These are phyloP conservation scores for Acromyrmex heyeri DNA, from an alignment of 1,140 invertebrate species.

Conservation along the genomic window DNA sequence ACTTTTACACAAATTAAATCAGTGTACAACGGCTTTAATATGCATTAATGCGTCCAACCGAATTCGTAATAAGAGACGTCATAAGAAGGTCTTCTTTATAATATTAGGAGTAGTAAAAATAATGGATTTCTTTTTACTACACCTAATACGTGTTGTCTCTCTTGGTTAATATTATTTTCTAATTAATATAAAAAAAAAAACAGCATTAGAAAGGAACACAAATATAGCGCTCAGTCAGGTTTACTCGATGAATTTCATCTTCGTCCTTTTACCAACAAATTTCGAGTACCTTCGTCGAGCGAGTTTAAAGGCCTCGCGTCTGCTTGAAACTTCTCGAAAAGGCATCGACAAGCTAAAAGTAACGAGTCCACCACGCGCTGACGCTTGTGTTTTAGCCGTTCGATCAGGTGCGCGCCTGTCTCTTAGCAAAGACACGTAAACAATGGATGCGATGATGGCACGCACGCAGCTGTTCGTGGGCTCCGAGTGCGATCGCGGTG, in stretches of 20 bases:
- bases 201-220: not conserved
- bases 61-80: too few species aligned
- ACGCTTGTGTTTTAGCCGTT: not conserved
- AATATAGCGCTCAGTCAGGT: not conserved
- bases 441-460: slow-evolving; percentile 28
- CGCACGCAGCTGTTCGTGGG: slow-evolving; percentile 27
- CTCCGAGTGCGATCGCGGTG: slow-evolving; percentile 42
- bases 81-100: too few species aligned
- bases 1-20: too few species aligned
- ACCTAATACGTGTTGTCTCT: too few species aligned
- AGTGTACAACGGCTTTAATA: too few species aligned
- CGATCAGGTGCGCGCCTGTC: slow-evolving; percentile 27
- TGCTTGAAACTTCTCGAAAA: not conserved
- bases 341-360: not conserved
- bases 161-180: not conserved
- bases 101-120: too few species aligned
- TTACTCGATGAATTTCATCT: not conserved
- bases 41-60: too few species aligned
- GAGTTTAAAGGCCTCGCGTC: not conserved
- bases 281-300: not conserved
- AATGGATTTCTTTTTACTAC: too few species aligned
- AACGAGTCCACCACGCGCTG: not conserved
- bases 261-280: not conserved
- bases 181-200: not conserved
- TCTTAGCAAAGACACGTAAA: slow-evolving; percentile 48